These are phyloP conservation scores for Lypha dubia DNA, from an alignment of 2,888 invertebrate genomes.

Conservation along the genomic window DNA sequence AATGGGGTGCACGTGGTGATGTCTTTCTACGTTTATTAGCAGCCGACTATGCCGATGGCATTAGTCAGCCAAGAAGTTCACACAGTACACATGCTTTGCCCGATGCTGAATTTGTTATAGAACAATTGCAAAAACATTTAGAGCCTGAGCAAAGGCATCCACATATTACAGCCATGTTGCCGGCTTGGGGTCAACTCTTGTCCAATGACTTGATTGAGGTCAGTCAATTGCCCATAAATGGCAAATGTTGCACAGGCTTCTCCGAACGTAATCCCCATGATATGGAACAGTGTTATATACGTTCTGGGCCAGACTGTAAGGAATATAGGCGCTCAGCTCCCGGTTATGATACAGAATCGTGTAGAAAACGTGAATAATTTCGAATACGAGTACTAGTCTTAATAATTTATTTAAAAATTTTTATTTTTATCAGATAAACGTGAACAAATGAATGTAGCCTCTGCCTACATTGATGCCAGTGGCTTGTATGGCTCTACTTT, in stretches of 20 bases:
- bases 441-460: conserved; percentile 93
- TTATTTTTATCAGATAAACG: conserved; percentile 86
- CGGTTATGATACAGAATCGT: conserved; percentile 86
- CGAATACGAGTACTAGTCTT: too few species aligned
- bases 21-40: conserved; percentile 89
- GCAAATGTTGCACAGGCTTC: conserved; percentile 76
- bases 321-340: conserved; percentile 90
- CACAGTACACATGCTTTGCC: conserved; percentile 86
- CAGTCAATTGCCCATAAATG: conserved; percentile 85
- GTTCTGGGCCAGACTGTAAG: conserved; percentile 84
- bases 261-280: conserved; percentile 78
- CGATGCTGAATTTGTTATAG: conserved; percentile 85
- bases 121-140: conserved; percentile 85
- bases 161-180: conserved; percentile 90
- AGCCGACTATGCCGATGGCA: conserved; percentile 88
- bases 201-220: conserved; percentile 89
- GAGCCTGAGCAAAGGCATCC: conserved; percentile 86
- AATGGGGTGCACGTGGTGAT: conserved; percentile 92
- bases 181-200: conserved; percentile 91
- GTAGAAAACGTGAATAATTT: conserved; percentile 86
- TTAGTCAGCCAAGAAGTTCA: conserved; percentile 84
- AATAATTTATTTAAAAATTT: not conserved
- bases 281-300: conserved; percentile 86
- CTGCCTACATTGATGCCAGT: conserved; percentile 92
- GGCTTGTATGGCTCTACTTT: conserved; percentile 91